Percentiles rank a stretch among this genome's conserved stretches.
Conservation (phyloP, 2,888 invertebrate species). For the Pammene fasciana region DNA sequence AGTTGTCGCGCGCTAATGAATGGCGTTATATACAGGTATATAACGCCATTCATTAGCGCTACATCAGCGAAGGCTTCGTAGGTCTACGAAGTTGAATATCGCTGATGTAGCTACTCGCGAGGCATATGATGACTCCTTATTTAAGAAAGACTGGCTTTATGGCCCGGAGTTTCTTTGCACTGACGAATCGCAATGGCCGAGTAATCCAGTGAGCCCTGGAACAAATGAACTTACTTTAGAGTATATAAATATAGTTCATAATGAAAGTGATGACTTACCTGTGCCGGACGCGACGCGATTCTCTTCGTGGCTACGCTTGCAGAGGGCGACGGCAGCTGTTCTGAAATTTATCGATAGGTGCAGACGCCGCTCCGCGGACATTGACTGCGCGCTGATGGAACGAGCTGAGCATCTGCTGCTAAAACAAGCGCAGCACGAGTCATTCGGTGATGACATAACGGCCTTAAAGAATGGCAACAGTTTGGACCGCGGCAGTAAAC, state of each 20-base stretch:
- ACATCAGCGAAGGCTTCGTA: too few species aligned
- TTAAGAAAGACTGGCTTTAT: not conserved
- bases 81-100: slow-evolving; percentile 11
- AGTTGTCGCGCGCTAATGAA: not conserved
- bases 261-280: not conserved
- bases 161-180: slow-evolving; percentile 1
- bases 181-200: slow-evolving; percentile 2
- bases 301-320: not conserved
- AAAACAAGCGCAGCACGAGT: slow-evolving; percentile 5
- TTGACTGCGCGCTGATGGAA: slow-evolving; percentile 2
- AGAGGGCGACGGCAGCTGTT: too few species aligned
- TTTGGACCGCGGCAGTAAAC: too few species aligned
- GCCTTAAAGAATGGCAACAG: too few species aligned
- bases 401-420: not conserved
- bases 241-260: not conserved
- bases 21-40: slow-evolving; percentile 19
- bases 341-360: not conserved
- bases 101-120: slow-evolving; percentile 16
- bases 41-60: too few species aligned
- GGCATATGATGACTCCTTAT: not conserved
- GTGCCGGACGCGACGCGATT: not conserved
- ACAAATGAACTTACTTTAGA: too few species aligned
- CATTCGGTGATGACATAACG: not conserved
- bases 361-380: not conserved
- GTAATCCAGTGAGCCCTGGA: too few species aligned